Evolutionary conservation across 2,888 invertebrate species (phyloP).

Genomic region (Blera fallax): DNA sequence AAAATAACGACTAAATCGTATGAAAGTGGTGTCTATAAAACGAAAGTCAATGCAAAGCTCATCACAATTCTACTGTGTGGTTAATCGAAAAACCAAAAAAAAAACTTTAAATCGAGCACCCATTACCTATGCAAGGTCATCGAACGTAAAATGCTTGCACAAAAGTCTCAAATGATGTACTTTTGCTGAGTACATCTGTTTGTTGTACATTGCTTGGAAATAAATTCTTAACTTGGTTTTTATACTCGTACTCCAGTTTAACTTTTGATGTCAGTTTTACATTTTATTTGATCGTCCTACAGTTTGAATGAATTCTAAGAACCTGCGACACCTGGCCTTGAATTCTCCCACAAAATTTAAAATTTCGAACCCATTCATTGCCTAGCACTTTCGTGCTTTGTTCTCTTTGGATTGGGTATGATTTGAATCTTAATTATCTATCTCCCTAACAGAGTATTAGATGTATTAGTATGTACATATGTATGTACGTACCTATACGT

Average conservation of each 20-base stretch:
- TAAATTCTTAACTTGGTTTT: background rate
- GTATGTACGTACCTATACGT: background rate
- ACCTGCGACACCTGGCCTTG: background rate
- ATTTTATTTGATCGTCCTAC: background rate
- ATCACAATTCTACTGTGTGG: background rate
- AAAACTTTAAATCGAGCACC: no score
- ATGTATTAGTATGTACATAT: background rate
- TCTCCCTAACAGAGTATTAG: conserved; percentile 2
- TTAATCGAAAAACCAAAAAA: no score
- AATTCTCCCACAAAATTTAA: background rate
- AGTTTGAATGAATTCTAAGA: background rate
- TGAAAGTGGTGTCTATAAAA: background rate
- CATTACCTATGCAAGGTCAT: background rate
- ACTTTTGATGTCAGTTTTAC: background rate
- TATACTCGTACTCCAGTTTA: background rate
- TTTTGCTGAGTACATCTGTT: background rate
- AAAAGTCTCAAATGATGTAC: background rate
- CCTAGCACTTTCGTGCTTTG: background rate
- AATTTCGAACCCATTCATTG: background rate
- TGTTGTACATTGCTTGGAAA: no score
- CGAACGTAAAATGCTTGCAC: background rate
- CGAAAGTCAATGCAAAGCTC: background rate
- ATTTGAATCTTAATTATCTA: conserved; percentile 10
- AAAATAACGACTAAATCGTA: no score
- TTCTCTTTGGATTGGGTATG: background rate